Conservation (phyloP, 2,113 vertebrate genomes). For the Chamaetylas fuelleborni region DNA sequence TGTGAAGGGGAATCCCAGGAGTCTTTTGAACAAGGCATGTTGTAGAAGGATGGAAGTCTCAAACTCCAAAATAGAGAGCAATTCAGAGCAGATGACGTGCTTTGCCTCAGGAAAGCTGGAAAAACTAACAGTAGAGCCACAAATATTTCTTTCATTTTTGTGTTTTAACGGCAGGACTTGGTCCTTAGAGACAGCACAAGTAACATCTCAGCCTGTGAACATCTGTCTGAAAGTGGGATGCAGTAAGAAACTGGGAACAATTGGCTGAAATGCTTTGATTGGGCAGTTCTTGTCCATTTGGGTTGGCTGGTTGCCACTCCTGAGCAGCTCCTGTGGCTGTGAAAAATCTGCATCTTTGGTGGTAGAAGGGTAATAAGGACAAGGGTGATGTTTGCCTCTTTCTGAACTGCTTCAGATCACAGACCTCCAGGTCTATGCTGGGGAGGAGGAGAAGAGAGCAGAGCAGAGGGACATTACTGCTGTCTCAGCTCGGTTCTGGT, state of each 20-base stretch:
- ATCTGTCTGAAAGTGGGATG: background rate
- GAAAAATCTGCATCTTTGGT: background rate
- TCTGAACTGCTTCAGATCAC: background rate
- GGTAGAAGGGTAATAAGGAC: background rate
- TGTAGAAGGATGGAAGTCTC: background rate
- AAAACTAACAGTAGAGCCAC: background rate
- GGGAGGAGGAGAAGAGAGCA: background rate
- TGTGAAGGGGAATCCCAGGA: background rate
- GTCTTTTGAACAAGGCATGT: background rate
- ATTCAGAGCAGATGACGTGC: background rate
- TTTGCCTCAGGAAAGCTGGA: background rate
- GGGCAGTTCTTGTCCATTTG: background rate
- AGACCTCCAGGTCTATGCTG: background rate
- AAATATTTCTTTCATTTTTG: background rate
- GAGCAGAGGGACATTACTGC: background rate
- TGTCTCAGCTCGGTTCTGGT: background rate
- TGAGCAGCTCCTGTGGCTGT: rapidly evolving
- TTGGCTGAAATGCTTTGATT: background rate
- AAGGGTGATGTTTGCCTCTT: background rate
- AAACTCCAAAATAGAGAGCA: background rate
- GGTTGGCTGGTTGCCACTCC: background rate
- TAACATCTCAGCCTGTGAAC: background rate
- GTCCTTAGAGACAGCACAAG: background rate
- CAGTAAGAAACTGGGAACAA: background rate
- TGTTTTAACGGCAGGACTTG: background rate